A percentile compares a stretch with the other conserved stretches of the same genome.
Conservation (phyloP, 2,113 vertebrate species). For the Natator depressus region DNA sequence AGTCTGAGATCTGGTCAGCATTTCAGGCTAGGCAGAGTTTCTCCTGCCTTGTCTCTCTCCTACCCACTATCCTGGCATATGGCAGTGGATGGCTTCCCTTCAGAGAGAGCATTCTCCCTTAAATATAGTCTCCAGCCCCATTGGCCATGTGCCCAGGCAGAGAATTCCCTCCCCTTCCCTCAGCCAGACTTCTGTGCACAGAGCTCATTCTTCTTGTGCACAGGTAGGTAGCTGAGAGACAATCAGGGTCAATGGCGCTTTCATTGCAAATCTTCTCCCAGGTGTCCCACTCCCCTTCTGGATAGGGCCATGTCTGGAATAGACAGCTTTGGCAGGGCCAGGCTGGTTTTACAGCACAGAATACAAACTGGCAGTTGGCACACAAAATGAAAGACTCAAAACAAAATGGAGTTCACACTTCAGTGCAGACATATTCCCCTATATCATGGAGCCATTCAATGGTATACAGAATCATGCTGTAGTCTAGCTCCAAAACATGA, state of each 20-base stretch:
- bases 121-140: background rate
- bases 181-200: background rate
- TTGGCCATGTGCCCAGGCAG: background rate
- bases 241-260: background rate
- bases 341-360: background rate
- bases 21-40: background rate
- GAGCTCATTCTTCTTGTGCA: background rate
- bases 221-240: background rate
- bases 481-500: rapidly evolving
- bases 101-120: background rate
- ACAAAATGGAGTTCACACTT: rapidly evolving
- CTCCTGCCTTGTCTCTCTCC: background rate
- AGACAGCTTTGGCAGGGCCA: too few species aligned
- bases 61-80: background rate
- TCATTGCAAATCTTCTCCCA: background rate
- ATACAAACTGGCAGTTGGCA: background rate
- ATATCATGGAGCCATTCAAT: too few species aligned
- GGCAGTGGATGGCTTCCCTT: background rate
- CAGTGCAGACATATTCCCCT: background rate
- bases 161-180: background rate
- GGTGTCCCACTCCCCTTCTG: background rate
- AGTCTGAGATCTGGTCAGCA: background rate
- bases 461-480: background rate
- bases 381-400: background rate
- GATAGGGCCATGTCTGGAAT: background rate